These are phyloP conservation scores for Lateolabrax maculatus DNA, from an alignment of 2,797 vertebrate species.

Conservation along the genomic window DNA sequence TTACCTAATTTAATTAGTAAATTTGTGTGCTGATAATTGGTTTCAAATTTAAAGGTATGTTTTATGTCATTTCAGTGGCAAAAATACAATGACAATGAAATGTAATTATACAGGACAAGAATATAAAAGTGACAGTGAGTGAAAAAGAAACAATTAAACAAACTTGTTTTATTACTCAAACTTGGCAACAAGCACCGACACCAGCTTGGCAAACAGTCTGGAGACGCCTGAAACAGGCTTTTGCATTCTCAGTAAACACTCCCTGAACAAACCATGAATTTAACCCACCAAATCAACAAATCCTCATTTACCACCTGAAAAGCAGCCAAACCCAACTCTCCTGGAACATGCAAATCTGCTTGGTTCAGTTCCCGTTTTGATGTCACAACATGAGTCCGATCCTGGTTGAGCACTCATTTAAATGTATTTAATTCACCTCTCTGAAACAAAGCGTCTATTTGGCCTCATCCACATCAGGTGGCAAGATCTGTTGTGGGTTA, in stretches of 20 bases:
- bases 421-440: constrained; percentile 7
- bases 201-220: not conserved
- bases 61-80: too few species aligned
- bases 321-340: not conserved
- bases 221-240: not conserved
- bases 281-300: not conserved
- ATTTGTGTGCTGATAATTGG: too few species aligned
- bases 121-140: too few species aligned
- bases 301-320: not conserved
- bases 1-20: too few species aligned
- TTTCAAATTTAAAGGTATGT: too few species aligned
- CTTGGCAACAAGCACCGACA: not conserved
- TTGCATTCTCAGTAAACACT: not conserved
- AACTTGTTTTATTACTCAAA: too few species aligned
- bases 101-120: too few species aligned
- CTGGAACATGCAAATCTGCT: constrained; percentile 32
- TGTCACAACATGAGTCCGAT: not conserved
- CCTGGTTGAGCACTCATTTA: not conserved
- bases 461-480: not conserved
- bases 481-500: not conserved
- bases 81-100: too few species aligned
- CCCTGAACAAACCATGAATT: not conserved
- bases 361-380: not conserved
- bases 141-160: too few species aligned
- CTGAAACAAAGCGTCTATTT: not conserved